Base-by-base conservation (phyloP, 2,113 vertebrate species). In the Chloropsis hardwickii region DNA sequence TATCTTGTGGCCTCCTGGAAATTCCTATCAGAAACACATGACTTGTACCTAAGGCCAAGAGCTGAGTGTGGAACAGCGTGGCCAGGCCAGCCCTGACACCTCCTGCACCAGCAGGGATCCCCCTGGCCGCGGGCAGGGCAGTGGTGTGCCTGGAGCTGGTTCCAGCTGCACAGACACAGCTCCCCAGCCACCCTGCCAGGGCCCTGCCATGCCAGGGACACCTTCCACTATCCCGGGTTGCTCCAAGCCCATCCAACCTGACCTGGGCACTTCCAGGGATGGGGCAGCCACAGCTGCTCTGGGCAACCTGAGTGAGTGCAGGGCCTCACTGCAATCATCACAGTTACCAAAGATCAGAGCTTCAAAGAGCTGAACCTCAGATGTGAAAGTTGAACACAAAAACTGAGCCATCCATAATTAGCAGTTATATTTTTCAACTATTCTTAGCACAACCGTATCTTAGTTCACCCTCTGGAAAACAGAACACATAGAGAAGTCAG, bases 21-120 rank as follows among this genome's bases (percentile, higher is more conserved):
- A 62, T 14, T 9, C 3, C 0, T 6, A 24, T 37, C 56, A 53
- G 45, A 47, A 72, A 29, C 5, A 18, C 3, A 1, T 1, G 69
- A 7, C 29, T 20, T 6, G 35, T 37, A 4, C 4, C 1, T 6
- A 3, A 44, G 29, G 29, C 4, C 19, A 5, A 24, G 62, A 31
- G 45, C 67, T n/a, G 31, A 14, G 74, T 12, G 29, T 9, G 5
- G 8, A 13, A 5, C 40, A 12, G 3, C 1, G 0, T 2, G 12
- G 42, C 5, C 50, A 33, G 28, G 58, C n/a, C 82, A 44, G 82
- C 29, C 51, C 39, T 4, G 33, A 4, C 29, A 40, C 47, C 18
- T 15, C 35, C 42, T 29, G 28, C 64, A 22, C 2, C 3, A 22
- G 5, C 37, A 42, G 3, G 14, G 40, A 40, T 40, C 11, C 11